Evolutionary conservation across 1,140 invertebrate species (phyloP).

Genomic region (Zaprionus ornatus): DNA sequence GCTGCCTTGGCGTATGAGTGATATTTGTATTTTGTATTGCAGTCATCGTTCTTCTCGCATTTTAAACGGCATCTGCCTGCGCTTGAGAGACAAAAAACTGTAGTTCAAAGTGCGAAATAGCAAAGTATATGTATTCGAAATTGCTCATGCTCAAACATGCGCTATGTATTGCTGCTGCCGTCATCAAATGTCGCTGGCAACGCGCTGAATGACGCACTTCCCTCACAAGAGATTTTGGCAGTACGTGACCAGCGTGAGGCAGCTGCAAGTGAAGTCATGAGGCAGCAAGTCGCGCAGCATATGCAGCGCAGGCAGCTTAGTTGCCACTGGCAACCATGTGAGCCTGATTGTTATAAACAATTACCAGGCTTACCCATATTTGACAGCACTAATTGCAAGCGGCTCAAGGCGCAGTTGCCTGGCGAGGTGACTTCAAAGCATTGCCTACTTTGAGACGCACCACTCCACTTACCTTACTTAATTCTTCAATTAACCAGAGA

Average conservation of each 20-base stretch:
- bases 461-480: neutral
- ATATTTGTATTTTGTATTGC: slow-evolving; percentile 59
- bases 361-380: neutral
- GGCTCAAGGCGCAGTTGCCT: neutral
- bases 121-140: too few relatives aligned
- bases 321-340: neutral
- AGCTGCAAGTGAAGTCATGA: slow-evolving; percentile 30
- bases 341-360: neutral
- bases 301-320: neutral
- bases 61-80: slow-evolving; percentile 41
- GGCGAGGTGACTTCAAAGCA: neutral
- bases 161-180: slow-evolving; percentile 10
- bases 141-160: too few relatives aligned
- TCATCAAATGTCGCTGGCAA: neutral
- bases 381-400: neutral
- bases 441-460: slow-evolving; percentile 20
- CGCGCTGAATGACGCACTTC: slow-evolving; percentile 51
- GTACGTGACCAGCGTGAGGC: slow-evolving; percentile 68
- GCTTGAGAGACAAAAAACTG: slow-evolving; percentile 20
- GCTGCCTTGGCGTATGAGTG: slow-evolving; percentile 56
- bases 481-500: too few relatives aligned
- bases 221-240: slow-evolving; percentile 45
- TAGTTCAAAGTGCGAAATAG: slow-evolving; percentile 67
- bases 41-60: slow-evolving; percentile 50
- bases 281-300: slow-evolving; percentile 15